Evolutionary conservation across 2,888 invertebrate species (phyloP).

Genomic region (Andrena trimmerana): DNA sequence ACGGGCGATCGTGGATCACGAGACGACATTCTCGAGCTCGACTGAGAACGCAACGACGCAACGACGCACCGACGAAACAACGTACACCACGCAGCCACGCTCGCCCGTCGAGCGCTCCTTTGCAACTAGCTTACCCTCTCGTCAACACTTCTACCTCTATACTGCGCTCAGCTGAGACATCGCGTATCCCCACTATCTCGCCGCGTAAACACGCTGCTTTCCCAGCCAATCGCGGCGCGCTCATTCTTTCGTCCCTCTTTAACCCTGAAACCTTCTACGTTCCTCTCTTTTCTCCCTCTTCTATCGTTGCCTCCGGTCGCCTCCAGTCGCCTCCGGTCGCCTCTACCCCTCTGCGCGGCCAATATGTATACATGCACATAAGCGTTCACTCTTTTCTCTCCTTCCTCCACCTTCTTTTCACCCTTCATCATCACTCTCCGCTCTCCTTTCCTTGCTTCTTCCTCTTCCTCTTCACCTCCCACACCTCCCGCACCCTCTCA

Average conservation of each 20-base stretch:
- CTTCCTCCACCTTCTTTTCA: neutral
- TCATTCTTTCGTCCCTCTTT: constrained; percentile 48
- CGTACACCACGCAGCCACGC: constrained; percentile 74
- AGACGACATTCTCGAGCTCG: constrained; percentile 78
- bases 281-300: constrained; percentile 64
- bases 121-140: constrained; percentile 82
- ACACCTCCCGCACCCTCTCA: neutral
- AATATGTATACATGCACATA: neutral
- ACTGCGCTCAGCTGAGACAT: constrained; percentile 87
- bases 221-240: constrained; percentile 68
- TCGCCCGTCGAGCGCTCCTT: constrained; percentile 85
- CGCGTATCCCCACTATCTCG: constrained; percentile 80
- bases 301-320: constrained; percentile 11
- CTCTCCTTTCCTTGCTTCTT: neutral
- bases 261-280: constrained; percentile 43
- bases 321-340: neutral
- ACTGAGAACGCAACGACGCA: constrained; percentile 76
- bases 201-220: constrained; percentile 48
- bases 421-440: neutral
- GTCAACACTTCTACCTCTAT: constrained; percentile 87
- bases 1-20: constrained; percentile 78
- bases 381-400: neutral
- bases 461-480: neutral
- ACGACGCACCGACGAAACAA: constrained; percentile 63
- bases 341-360: neutral